These are phyloP conservation scores for Scolopax rusticola DNA, from an alignment of 2,797 vertebrate genomes.

Conservation along the genomic window DNA sequence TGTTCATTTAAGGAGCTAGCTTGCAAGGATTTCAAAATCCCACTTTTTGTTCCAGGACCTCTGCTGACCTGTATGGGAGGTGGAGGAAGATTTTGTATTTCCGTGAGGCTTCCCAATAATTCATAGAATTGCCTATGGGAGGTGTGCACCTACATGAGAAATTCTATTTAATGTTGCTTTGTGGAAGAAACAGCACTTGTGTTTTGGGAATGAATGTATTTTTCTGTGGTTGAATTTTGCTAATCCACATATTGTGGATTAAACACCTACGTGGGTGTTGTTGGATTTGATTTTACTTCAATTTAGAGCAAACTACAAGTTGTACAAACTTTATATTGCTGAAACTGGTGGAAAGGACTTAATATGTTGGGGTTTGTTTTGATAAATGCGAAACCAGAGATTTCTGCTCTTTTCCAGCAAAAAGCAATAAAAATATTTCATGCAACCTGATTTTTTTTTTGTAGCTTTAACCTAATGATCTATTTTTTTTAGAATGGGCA, in stretches of 20 bases:
- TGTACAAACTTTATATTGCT: background rate
- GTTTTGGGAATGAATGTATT: background rate
- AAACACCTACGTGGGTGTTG: background rate
- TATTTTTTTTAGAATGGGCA: background rate
- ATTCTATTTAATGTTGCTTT: background rate
- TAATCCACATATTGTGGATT: background rate
- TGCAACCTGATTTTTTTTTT: background rate
- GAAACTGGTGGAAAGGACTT: background rate
- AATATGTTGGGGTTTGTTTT: background rate
- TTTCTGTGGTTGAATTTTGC: background rate
- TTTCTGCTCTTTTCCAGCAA: background rate
- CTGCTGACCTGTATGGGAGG: background rate
- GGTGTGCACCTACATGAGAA: background rate
- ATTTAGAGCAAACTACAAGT: background rate
- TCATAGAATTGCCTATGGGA: background rate
- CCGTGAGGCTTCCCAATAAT: background rate
- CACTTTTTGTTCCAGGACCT: background rate
- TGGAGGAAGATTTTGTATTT: background rate
- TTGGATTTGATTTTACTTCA: background rate
- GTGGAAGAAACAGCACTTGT: background rate
- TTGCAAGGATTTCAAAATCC: background rate
- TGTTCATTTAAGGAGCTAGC: background rate
- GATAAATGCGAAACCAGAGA: background rate
- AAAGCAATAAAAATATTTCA: background rate
- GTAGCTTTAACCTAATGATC: background rate